Conservation (phyloP, 2,797 vertebrate species). For the Aratinga solstitialis region DNA sequence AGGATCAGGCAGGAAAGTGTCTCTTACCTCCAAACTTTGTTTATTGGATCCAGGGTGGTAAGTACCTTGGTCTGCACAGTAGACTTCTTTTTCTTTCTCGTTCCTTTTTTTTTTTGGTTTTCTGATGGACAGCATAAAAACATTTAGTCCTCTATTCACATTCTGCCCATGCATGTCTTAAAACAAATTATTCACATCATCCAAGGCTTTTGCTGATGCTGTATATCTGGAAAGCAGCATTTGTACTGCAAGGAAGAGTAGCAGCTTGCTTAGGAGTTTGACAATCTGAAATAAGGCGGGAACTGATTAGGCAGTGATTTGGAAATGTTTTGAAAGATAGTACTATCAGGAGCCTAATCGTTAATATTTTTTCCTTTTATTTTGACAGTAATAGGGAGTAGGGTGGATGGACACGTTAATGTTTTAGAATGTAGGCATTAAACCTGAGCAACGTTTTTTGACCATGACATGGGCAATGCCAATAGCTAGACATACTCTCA, state of each 20-base stretch:
- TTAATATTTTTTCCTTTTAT: not conserved
- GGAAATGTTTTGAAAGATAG: slow-evolving; percentile 6
- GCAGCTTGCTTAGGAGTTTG: slow-evolving; percentile 39
- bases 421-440: not conserved
- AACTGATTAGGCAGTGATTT: slow-evolving; percentile 31
- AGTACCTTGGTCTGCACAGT: not conserved
- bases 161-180: not conserved
- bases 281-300: slow-evolving; percentile 10
- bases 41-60: not conserved
- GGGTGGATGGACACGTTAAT: not conserved
- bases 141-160: not conserved
- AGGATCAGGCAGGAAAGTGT: not conserved
- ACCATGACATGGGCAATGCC: not conserved
- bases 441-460: not conserved
- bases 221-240: slow-evolving; percentile 21
- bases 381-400: not conserved
- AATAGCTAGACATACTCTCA: not conserved
- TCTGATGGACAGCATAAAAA: not conserved
- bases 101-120: not conserved
- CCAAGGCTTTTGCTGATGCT: slow-evolving; percentile 36
- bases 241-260: slow-evolving; percentile 42
- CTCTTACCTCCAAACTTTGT: not conserved
- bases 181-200: slow-evolving; percentile 37
- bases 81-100: not conserved
- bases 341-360: not conserved